These are phyloP conservation scores for Cataglyphis rosenhaueri DNA, from an alignment of 2,888 invertebrate species.

Conservation along the genomic window DNA sequence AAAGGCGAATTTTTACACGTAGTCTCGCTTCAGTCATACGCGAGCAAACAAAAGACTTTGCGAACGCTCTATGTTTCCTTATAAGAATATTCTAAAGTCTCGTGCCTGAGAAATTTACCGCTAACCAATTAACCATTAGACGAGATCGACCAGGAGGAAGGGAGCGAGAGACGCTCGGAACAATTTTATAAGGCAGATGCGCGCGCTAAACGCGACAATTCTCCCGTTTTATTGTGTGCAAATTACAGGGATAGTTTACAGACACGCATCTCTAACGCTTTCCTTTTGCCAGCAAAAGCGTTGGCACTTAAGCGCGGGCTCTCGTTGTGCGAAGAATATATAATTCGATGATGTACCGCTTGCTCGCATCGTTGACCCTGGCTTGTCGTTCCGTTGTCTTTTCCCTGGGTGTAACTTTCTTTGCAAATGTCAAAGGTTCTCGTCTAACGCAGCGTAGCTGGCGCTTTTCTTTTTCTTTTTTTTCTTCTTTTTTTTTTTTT, in stretches of 20 bases:
- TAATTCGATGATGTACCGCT: conserved; percentile 39
- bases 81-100: too few relatives aligned
- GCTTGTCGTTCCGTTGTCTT: conserved; percentile 20
- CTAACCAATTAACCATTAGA: neutral
- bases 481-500: neutral
- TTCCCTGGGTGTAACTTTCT: conserved; percentile 61
- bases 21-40: neutral
- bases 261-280: conserved; percentile 18
- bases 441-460: neutral
- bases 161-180: neutral
- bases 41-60: neutral
- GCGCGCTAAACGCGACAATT: conserved; percentile 12
- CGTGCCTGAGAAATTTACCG: neutral
- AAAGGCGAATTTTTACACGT: neutral
- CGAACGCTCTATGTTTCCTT: neutral
- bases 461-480: neutral
- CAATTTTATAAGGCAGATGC: neutral
- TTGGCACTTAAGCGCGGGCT: conserved; percentile 7
- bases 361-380: conserved; percentile 9
- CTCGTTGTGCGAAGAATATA: conserved; percentile 29
- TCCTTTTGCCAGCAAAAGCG: neutral
- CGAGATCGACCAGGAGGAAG: neutral
- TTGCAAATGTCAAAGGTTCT: conserved; percentile 68
- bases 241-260: conserved; percentile 28
- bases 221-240: conserved; percentile 39